Base-by-base conservation (phyloP, 2,113 vertebrate species). In the Dipodomys stephensi region DNA sequence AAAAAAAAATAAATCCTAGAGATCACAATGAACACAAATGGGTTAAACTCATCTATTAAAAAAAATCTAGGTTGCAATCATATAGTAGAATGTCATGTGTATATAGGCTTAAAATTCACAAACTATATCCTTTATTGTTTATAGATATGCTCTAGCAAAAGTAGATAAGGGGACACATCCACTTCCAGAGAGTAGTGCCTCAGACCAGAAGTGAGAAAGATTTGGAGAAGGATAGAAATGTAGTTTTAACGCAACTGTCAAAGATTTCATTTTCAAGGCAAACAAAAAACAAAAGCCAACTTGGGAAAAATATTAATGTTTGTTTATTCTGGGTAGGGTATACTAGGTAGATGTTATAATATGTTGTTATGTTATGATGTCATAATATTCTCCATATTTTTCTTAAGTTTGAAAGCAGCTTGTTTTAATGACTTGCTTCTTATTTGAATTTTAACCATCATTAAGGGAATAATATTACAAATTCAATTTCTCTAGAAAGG, bases 1-100 rank as follows among this genome's bases (percentile, higher is more conserved):
- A 71, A 72, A 28, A 67, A 30, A 69, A 83, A 32, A 8, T 25
- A 62, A 90, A 23, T 32, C 7, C 20, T 68, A 68, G 60, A 32
- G 79, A 91, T 89, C 76, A 82, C 64, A 93, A 86, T 83, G 93
- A 93, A 86, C 23, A 2, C 86, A 91, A 95, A 89, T 92, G 94
- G 77, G 9, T 64, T 73, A 92, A 88, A 77, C 2, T 86, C 71
- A 76, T 74, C 73, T 44, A n/a, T 62, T 86, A 82, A 53, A 49
- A 53, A n/a, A 62, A n/a, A 62, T 65, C 20, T 49, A 64, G 8
- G 7, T 53, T 53, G 12, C 20, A 72, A 88, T 32, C 46, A 20
- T 22, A 46, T 3, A 19, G 7, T 25, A 7, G 28, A 23, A 87
- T 44, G 19, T 62, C 74, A 20, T 23, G 11, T 23, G 28, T 2